Conservation (phyloP, 2,113 vertebrate genomes). For the Rhea pennata region DNA sequence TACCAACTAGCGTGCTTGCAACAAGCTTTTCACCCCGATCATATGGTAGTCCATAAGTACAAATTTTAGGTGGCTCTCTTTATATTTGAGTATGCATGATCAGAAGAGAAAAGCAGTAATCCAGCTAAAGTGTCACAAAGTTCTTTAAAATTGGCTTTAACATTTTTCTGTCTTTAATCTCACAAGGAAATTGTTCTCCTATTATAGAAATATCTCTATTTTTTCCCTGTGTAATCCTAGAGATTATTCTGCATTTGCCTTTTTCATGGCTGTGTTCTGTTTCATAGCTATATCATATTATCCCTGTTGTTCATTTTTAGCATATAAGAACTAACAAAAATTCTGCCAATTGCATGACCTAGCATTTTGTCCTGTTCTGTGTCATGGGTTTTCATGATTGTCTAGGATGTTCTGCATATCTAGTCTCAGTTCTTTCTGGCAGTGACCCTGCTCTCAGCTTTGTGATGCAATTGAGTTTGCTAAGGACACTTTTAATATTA, state of each 20-base stretch:
- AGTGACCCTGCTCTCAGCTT: background rate
- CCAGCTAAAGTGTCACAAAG: background rate
- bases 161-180: background rate
- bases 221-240: background rate
- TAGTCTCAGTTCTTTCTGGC: background rate
- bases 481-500: background rate
- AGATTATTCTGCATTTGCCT: background rate
- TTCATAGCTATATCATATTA: background rate
- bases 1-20: background rate
- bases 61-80: background rate
- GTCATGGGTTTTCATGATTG: background rate
- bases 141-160: background rate
- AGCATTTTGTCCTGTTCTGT: background rate
- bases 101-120: background rate
- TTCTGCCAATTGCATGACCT: slow-evolving; percentile 21
- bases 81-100: background rate
- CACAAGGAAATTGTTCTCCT: background rate
- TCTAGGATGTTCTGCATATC: background rate
- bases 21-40: background rate
- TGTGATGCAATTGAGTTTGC: background rate
- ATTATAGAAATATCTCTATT: background rate
- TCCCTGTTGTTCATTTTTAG: slow-evolving; percentile 42
- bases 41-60: background rate
- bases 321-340: background rate
- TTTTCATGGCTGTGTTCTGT: background rate